Base-by-base conservation (phyloP, 2,113 vertebrate genomes). In the Ivindomyrus marchei region DNA sequence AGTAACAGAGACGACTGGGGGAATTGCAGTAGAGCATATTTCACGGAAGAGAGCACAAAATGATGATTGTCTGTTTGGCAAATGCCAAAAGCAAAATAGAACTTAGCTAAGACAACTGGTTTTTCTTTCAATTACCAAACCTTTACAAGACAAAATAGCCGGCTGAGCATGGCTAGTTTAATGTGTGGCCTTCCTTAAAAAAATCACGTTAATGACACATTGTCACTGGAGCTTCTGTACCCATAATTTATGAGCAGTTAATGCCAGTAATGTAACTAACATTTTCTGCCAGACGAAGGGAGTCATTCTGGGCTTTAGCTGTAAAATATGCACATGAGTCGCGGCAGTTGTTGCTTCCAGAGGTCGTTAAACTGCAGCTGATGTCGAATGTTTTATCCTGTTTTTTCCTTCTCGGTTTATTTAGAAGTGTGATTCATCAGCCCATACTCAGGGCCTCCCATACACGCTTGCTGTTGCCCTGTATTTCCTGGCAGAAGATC, bases 401-500 rank as follows among this genome's bases (percentile, higher is more conserved):
- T 27, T 89, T 88, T 91, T 90, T 88, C 88, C 85, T 90, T 90
- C 83, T 87, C 66, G 9, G 66, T 91, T 92, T 91, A 74, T 92
- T 90, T 47, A 90, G 89, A 90, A 91, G 89, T 91, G 24, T 92
- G 86, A 92, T 92, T 56, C 89, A 90, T 53, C 36, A 87, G 46
- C 42, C 91, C 85, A 47, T 66, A 49, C 88, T 45, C 39, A 84
- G 74, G 42, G 92, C 46, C 90, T 88, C 93, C 92, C 90, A 93
- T 89, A 93, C 93, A 93, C 92, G 91, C 88, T 89, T 90, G 85
- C 84, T 77, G 90, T 89, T 91, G 89, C 91, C 91, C 91, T 91
- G 92, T 88, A 85, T 92, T 91, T 94, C 89, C 91, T 94, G 95
- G 95, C 94, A 89, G 19, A 80, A 95, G 94, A 96, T 96, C 93